phyloP scores from a whole-genome alignment of 1,140 invertebrate species.

The Brachystomella parvula region DNA sequence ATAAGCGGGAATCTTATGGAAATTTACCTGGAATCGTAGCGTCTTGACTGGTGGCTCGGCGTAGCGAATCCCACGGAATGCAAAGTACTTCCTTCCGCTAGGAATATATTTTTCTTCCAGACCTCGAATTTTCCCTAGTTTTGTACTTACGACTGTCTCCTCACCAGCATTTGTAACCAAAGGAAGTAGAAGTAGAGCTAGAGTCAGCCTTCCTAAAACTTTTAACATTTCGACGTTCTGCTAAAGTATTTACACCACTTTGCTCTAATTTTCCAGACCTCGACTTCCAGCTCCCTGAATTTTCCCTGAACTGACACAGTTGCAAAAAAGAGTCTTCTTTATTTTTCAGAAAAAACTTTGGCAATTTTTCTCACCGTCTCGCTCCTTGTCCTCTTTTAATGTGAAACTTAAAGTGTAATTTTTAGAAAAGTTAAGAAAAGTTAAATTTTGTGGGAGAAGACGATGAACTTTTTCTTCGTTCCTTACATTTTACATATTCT shows the following conservation, averaged over 20 bases:
- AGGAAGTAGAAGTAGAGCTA: neutral
- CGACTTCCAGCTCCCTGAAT: too few species aligned
- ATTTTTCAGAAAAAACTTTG: neutral
- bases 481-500: too few species aligned
- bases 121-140: constrained; percentile 47
- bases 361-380: neutral
- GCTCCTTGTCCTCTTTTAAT: neutral
- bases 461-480: neutral
- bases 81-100: constrained; percentile 47
- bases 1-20: neutral
- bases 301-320: too few species aligned
- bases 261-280: too few species aligned
- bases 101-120: constrained; percentile 45
- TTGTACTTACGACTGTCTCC: constrained; percentile 38
- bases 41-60: constrained; percentile 58
- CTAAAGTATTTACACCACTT: neutral
- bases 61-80: constrained; percentile 62
- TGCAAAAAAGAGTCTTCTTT: neutral
- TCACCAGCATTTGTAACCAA: neutral
- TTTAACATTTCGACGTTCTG: neutral
- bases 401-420: neutral
- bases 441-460: neutral
- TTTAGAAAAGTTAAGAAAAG: neutral
- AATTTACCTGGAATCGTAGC: constrained; percentile 55
- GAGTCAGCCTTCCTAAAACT: neutral